Conservation (phyloP, 2,797 vertebrate species). For the Acanthornis magna region DNA sequence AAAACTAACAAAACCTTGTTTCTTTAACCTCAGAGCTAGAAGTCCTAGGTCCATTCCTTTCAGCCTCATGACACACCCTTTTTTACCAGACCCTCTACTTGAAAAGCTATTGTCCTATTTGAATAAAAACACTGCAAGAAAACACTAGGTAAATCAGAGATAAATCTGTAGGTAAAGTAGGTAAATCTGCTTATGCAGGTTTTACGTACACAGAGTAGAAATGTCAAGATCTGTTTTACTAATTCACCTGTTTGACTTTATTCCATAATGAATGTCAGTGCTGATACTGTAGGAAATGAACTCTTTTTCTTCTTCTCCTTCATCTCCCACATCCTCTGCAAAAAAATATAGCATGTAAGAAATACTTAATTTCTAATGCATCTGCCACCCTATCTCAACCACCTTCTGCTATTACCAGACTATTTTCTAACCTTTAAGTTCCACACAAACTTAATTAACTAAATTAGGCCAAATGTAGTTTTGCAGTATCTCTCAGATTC, state of each 20-base stretch:
- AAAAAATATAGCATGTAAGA: neutral
- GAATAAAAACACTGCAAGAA: neutral
- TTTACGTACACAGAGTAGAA: neutral
- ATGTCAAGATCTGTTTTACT: neutral
- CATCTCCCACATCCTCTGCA: conserved; percentile 97
- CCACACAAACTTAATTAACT: neutral
- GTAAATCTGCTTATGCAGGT: neutral
- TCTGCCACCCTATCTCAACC: neutral
- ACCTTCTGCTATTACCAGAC: neutral
- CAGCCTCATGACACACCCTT: neutral
- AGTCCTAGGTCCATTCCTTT: neutral
- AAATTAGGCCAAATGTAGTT: neutral
- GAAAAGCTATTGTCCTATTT: neutral
- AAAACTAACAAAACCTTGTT: neutral
- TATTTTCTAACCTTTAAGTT: neutral
- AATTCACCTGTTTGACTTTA: conserved; percentile 96
- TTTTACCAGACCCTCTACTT: neutral
- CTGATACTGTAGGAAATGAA: conserved; percentile 93
- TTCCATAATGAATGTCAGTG: conserved; percentile 96
- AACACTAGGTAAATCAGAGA: neutral
- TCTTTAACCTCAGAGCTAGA: neutral
- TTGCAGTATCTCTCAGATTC: neutral
- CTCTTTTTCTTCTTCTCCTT: conserved; percentile 97
- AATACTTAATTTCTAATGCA: neutral
- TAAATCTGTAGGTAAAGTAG: neutral